A percentile compares a stretch with the other conserved stretches of the same genome.
Conservation (phyloP, 2,888 invertebrate genomes). For the Rhaphigaster nebulosa region DNA sequence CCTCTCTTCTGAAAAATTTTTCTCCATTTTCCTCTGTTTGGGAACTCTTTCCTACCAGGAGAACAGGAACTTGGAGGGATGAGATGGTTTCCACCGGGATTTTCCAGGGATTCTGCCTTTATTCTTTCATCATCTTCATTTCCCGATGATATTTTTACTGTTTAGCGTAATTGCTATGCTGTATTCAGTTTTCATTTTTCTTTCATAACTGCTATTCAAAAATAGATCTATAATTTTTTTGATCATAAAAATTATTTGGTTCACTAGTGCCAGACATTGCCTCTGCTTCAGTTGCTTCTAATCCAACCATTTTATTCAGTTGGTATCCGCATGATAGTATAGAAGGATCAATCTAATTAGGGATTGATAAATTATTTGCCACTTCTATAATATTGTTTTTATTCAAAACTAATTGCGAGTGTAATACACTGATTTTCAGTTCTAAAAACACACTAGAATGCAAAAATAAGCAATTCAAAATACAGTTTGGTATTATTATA, state of each 20-base stretch:
- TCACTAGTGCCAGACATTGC: too few relatives aligned
- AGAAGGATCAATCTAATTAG: too few relatives aligned
- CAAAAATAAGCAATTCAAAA: too few relatives aligned
- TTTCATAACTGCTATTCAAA: not conserved
- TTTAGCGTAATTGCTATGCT: not conserved
- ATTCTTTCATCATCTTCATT: not conserved
- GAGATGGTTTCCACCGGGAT: not conserved
- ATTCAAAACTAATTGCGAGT: too few relatives aligned
- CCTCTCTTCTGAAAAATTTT: constrained; percentile 16
- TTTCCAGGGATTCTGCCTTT: not conserved
- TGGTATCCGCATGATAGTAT: too few relatives aligned
- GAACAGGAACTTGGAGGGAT: not conserved
- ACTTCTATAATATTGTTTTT: too few relatives aligned
- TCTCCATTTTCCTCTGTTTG: constrained; percentile 44
- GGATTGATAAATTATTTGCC: too few relatives aligned
- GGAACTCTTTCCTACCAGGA: constrained; percentile 7
- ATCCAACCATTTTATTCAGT: too few relatives aligned
- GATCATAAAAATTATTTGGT: not conserved
- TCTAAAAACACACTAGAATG: too few relatives aligned
- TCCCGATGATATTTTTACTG: not conserved
- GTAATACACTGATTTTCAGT: too few relatives aligned
- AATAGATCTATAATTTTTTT: not conserved
- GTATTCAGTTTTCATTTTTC: not conserved
- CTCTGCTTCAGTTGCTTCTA: too few relatives aligned
- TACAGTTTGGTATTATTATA: too few relatives aligned